Conservation (phyloP, 2,113 vertebrate genomes). For the Lutjanus erythropterus region DNA sequence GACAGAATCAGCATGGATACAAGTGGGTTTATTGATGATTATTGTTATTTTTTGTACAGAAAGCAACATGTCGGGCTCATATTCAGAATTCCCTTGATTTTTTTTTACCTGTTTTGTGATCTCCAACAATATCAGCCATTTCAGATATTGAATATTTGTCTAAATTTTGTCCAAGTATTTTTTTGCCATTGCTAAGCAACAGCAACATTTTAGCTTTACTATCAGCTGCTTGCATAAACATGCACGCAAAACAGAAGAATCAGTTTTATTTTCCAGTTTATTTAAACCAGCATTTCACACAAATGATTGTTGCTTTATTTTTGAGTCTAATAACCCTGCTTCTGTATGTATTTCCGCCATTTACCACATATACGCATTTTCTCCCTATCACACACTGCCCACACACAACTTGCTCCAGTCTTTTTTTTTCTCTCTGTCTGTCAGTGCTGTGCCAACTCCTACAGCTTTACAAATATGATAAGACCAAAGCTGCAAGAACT, state of each 20-base stretch:
- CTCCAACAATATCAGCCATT: neutral
- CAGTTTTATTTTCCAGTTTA: neutral
- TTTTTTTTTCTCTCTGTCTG: conserved; percentile 12
- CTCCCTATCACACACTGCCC: neutral
- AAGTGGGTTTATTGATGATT: neutral
- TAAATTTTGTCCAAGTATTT: conserved; percentile 12
- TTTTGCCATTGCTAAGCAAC: conserved; percentile 8
- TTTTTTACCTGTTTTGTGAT: neutral
- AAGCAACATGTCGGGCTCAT: neutral
- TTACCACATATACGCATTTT: conserved; percentile 14
- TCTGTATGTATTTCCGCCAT: neutral
- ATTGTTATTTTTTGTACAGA: neutral
- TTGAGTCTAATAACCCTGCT: neutral
- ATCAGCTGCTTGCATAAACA: neutral
- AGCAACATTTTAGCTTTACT: neutral
- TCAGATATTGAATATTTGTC: conserved; percentile 3
- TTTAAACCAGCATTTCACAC: neutral
- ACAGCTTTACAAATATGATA: conserved; percentile 88
- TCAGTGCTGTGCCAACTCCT: conserved; percentile 80
- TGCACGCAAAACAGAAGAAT: neutral
- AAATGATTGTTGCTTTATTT: no score
- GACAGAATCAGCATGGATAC: neutral
- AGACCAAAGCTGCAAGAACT: conserved; percentile 79
- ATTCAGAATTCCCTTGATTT: conserved; percentile 7
- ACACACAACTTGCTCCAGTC: conserved; percentile 35